Base-by-base conservation (phyloP, 2,888 invertebrate genomes). In the Lasioglossum marginatum region DNA sequence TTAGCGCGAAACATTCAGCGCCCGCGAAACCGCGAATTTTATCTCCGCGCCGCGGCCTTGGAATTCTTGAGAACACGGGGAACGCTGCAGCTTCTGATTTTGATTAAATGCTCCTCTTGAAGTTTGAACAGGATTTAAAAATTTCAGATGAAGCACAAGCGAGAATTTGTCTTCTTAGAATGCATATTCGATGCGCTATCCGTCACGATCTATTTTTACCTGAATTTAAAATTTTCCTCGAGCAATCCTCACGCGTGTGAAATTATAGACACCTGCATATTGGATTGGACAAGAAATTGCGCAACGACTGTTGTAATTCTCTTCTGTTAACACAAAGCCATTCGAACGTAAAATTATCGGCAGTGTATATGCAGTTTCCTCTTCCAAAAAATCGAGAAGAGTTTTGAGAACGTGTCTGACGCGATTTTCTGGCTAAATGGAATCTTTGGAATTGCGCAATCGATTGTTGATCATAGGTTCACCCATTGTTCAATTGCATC, bases 1-100 rank as follows among this genome's bases (percentile, higher is more conserved):
- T 81, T 78, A 75, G 48, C 82, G 70, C 60, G 79, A 74, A 75
- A 79, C 66, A 63, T 63, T 60, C 77, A 48, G 27, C 72, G 40
- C 48, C 43, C 37, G 73, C 27, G 27, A 37, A 34, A 60, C 76
- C 43, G 71, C 81, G 31, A 77, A 60, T 48, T 79, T 79, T 74
- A 72, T 45, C 45, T 52, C 79, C 0, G 45, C 66, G 57, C 40
- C 37, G 57, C 43, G 14, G 40, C 37, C 52, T 71, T n/a, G 79
- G 45, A 16, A 63, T 77, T 78, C 73, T 63, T 75, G 52, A 45
- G 70, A 60, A 43, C 74, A 82, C 70, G 4, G 23, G 0, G 23
- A 57, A n/a, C 37, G 57, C 23, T 34, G 45, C 34, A 57, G n/a
- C 45, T 48, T 19, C 60, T 60, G 48, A 37, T 52, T 77, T 68